Evolutionary conservation across 2,888 invertebrate species (phyloP), one percentile per base, ranked within the genome.

Genomic region (Calameuta filiformis): DNA sequence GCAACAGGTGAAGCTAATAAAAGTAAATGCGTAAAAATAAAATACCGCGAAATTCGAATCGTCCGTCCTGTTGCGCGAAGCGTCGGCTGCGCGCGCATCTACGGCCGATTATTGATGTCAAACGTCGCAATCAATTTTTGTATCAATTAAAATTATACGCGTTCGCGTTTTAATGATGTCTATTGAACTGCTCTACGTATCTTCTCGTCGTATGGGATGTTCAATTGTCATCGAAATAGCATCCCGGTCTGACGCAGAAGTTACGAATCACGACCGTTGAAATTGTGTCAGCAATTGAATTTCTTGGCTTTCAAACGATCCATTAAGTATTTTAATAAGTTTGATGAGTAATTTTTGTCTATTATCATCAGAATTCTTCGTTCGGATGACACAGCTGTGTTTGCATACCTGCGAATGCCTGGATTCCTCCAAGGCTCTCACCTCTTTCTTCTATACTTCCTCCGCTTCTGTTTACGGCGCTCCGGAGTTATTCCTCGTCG

Each of bases 81-180:
- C 56, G 56, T 23, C 9, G 6, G 23, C 23, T 56, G 40, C 40
- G 23, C 1, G 6, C 91, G 1, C 92, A 81, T 75, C 86, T 92
- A 77, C 92, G 92, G 76, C 73, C 75, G 77, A 77, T 80, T 81
- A 79, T 83, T 85, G 79, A 79, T 78, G 77, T 76, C 56, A 77
- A 83, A 83, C 80, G 76, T 83, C 81, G 76, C 82, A 82, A 85
- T 83, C 1, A 1, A 31, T 31, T 56, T 23, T 23, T 23, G 23
- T 56, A 23, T 56, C 2, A 23, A 56, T 56, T 56, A 23, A 56
- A 9, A 56, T 9, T 0, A 56, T 2, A 56, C 9, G 9, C 23
- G 23, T 56, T 4, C 56, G 0, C 56, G 56, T 23, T 23, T 23
- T 6, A 9, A 23, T 23, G 23, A 56, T 23, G 56, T 56, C 56